These are phyloP conservation scores for Psettodes erumei DNA, from an alignment of 2,113 vertebrate species.

Conservation along the genomic window DNA sequence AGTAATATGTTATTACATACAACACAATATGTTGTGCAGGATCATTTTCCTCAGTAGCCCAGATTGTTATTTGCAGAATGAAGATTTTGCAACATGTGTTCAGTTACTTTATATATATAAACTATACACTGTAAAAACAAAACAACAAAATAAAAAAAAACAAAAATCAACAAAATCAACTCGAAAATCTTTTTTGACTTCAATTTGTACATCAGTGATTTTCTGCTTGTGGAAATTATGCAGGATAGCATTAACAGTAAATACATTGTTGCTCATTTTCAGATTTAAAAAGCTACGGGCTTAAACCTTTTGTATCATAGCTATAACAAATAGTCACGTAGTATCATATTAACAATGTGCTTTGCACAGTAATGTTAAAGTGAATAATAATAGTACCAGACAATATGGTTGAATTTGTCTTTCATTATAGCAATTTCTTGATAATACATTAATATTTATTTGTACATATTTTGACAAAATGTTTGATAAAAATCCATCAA, in stretches of 20 bases:
- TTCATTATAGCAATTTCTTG: neutral
- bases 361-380: neutral
- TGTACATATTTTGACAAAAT: too few species aligned
- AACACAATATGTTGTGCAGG: slow-evolving; percentile 10
- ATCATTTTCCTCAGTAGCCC: neutral
- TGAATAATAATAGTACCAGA: neutral
- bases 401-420: neutral
- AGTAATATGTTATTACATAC: too few species aligned
- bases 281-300: neutral
- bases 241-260: neutral
- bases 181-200: neutral
- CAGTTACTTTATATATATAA: too few species aligned
- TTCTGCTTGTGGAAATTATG: neutral
- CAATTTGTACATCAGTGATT: slow-evolving; percentile 6
- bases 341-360: neutral
- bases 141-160: too few species aligned
- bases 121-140: neutral
- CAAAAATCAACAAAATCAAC: too few species aligned
- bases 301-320: neutral
- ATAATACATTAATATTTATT: too few species aligned
- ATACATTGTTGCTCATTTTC: neutral
- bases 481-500: neutral
- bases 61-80: neutral
- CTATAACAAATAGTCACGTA: neutral
- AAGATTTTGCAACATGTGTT: neutral